These are phyloP conservation scores for Proisotoma minuta DNA, from an alignment of 2,888 invertebrate species.

Conservation along the genomic window DNA sequence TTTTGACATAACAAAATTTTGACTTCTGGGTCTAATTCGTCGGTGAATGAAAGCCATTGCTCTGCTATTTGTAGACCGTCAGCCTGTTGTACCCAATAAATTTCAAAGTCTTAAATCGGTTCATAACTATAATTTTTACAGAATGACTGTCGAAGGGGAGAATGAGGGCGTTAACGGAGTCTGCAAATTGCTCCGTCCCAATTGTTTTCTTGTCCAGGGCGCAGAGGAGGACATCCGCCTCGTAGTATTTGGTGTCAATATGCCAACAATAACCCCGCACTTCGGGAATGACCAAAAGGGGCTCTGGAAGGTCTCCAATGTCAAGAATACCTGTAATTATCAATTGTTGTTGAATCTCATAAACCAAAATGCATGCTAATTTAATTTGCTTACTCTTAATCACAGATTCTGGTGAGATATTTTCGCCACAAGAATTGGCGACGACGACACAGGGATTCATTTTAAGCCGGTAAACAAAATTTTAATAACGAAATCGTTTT, in stretches of 20 bases:
- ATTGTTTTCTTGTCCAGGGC: conserved; percentile 54
- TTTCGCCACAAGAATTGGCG: conserved; percentile 26
- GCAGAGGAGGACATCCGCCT: conserved; percentile 60
- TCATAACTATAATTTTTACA: conserved; percentile 50
- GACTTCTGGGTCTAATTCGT: conserved; percentile 57
- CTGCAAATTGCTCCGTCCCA: conserved; percentile 53
- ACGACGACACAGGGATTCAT: conserved; percentile 40
- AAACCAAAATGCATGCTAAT: not conserved
- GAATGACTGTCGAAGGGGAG: conserved; percentile 60
- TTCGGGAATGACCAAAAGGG: conserved; percentile 48
- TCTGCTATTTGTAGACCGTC: conserved; percentile 52
- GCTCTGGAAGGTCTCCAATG: conserved; percentile 45
- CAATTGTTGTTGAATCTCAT: not conserved
- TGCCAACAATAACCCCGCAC: conserved; percentile 55
- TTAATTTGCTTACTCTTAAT: conserved; percentile 45
- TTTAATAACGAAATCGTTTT: not conserved
- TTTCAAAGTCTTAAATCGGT: no score
- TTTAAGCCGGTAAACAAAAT: not conserved
- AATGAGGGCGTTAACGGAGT: conserved; percentile 60
- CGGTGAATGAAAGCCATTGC: conserved; percentile 53
- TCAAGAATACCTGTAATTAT: conserved; percentile 32
- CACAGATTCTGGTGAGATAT: conserved; percentile 44
- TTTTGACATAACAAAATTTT: conserved; percentile 59
- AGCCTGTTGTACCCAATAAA: no score
- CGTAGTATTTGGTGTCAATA: conserved; percentile 69